Evolutionary conservation across 2,888 invertebrate genomes (phyloP).

Genomic region (Harpagoxenus sublaevis): DNA sequence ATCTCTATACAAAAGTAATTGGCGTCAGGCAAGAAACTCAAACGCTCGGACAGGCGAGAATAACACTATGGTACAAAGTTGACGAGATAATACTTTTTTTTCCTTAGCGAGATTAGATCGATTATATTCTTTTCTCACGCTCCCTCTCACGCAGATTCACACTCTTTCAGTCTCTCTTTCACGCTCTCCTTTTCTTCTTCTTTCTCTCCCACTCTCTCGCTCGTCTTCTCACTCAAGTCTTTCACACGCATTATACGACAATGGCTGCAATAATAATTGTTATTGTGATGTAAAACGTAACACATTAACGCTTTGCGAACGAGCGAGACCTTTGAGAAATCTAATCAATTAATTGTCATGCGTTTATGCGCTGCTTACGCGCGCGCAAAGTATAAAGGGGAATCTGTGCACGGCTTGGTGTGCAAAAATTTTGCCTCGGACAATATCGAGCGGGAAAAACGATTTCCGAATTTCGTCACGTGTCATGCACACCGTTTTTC

Average conservation of each 20-base stretch:
- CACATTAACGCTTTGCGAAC: constrained; percentile 68
- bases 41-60: constrained; percentile 71
- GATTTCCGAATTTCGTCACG: constrained; percentile 1
- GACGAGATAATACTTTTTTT: constrained; percentile 84
- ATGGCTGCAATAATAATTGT: constrained; percentile 79
- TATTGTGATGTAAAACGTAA: constrained; percentile 81
- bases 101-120: constrained; percentile 79
- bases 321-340: constrained; percentile 70
- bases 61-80: constrained; percentile 83
- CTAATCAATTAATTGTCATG: constrained; percentile 74
- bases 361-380: constrained; percentile 66
- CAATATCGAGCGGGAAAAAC: constrained; percentile 16
- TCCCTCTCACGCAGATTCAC: constrained; percentile 40
- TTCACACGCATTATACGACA: constrained; percentile 69
- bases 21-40: constrained; percentile 75
- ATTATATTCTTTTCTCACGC: constrained; percentile 68
- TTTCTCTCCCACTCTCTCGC: constrained; percentile 42
- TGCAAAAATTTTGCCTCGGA: constrained; percentile 4
- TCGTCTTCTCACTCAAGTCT: constrained; percentile 50
- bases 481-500: constrained; percentile 25
- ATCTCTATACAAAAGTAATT: constrained; percentile 83
- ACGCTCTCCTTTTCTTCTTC: constrained; percentile 41
- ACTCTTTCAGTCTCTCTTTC: constrained; percentile 65
- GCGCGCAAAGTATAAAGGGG: constrained; percentile 40
- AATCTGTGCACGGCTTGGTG: constrained; percentile 1